A percentile compares a stretch with the other conserved stretches of the same genome.
phyloP scores from a whole-genome alignment of 2,797 vertebrate species.

The Coccyzus lansbergi region DNA sequence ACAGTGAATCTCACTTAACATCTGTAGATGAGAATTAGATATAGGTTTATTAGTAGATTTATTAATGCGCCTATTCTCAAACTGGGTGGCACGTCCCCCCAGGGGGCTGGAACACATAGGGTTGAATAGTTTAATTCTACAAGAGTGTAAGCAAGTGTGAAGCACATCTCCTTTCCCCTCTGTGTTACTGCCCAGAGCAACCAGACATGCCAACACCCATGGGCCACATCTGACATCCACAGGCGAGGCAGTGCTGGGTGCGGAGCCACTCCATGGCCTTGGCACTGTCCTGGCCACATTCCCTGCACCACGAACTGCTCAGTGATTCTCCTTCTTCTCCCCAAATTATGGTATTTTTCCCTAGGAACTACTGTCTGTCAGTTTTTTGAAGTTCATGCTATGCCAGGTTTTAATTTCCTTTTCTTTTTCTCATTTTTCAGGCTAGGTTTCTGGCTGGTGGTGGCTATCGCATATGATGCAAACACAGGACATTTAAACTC shows the following conservation, averaged over 20 bases:
- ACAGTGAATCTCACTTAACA: too few species aligned
- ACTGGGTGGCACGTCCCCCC: constrained; percentile 54
- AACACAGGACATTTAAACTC: neutral
- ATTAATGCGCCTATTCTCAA: constrained; percentile 14
- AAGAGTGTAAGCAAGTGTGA: neutral
- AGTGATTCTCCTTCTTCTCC: neutral
- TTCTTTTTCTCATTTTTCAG: neutral
- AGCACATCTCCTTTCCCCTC: neutral
- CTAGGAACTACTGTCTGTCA: neutral
- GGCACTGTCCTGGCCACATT: neutral
- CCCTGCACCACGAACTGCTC: neutral
- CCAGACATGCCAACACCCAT: neutral
- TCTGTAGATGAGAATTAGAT: too few species aligned
- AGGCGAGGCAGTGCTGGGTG: neutral
- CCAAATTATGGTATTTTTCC: neutral
- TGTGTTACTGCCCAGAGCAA: neutral
- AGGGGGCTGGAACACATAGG: neutral
- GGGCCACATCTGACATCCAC: accelerated
- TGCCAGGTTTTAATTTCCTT: neutral
- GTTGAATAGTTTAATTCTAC: constrained; percentile 56
- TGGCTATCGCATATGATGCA: neutral
- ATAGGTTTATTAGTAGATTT: constrained; percentile 30
- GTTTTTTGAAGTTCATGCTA: neutral
- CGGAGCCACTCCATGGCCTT: neutral
- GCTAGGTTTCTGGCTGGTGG: neutral